A percentile compares a stretch with the other conserved stretches of the same genome.
Conservation (phyloP, 2,888 invertebrate genomes). For the Doris montereyensis region DNA sequence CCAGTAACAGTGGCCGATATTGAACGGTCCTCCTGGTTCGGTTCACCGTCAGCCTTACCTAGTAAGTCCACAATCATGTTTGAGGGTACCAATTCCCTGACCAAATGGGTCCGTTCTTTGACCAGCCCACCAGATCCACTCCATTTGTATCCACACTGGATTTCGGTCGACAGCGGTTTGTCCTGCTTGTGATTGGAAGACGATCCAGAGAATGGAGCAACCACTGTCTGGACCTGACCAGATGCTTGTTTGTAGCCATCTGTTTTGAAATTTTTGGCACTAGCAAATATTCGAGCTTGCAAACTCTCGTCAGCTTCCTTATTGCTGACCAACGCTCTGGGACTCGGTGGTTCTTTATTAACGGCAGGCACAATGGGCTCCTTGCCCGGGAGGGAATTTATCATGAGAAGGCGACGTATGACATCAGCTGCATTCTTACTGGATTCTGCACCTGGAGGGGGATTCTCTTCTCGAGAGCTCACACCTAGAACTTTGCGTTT, state of each 20-base stretch:
- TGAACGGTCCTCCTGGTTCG: too few relatives aligned
- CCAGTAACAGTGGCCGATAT: too few relatives aligned
- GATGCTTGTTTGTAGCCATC: not conserved
- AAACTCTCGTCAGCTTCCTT: constrained; percentile 33
- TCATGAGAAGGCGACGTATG: too few relatives aligned
- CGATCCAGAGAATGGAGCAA: too few relatives aligned
- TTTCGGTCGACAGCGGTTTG: not conserved
- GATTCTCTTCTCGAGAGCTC: too few relatives aligned
- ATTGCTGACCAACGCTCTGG: not conserved
- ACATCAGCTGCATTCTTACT: too few relatives aligned
- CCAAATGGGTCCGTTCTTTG: constrained; percentile 39
- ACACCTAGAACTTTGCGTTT: constrained; percentile 37
- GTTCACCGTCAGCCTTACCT: too few relatives aligned
- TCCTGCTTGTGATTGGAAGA: not conserved
- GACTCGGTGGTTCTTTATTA: not conserved
- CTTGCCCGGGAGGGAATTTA: too few relatives aligned
- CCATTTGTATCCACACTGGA: constrained; percentile 43
- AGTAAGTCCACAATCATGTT: too few relatives aligned
- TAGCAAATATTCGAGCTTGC: constrained; percentile 40
- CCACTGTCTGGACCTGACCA: not conserved
- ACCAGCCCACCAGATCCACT: constrained; percentile 41
- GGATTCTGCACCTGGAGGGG: too few relatives aligned
- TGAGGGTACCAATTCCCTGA: constrained; percentile 35
- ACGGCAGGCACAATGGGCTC: too few relatives aligned
- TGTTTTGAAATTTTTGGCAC: constrained; percentile 34